Conservation (phyloP, 2,113 vertebrate genomes). For the Oncorhynchus gorbuscha region DNA sequence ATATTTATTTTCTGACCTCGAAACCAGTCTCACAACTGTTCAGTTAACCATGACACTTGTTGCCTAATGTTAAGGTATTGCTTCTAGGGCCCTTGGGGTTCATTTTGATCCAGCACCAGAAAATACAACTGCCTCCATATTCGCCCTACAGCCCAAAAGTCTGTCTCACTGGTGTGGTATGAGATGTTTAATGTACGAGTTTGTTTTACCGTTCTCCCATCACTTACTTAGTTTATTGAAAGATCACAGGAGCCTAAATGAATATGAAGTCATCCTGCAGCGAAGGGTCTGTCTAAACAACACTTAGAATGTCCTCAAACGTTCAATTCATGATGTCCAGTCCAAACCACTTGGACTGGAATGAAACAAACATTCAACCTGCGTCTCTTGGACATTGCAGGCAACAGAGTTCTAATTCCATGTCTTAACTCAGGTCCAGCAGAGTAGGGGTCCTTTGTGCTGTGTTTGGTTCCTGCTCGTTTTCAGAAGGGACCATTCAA, state of each 20-base stretch:
- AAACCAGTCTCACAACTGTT: no score
- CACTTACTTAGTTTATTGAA: constrained; percentile 10
- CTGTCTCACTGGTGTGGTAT: neutral
- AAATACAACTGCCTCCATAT: neutral
- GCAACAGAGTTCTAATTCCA: neutral
- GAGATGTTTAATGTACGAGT: neutral
- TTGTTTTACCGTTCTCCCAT: neutral
- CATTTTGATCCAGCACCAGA: neutral
- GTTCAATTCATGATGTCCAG: neutral
- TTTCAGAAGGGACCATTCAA: neutral
- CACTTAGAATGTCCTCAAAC: neutral
- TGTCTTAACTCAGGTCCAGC: neutral
- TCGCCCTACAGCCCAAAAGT: neutral
- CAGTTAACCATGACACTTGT: neutral
- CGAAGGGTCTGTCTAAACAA: constrained; percentile 1
- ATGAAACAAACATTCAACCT: neutral
- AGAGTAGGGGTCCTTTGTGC: neutral
- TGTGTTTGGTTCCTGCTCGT: neutral
- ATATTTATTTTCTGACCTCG: no score
- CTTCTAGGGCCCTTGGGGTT: neutral
- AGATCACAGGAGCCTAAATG: neutral
- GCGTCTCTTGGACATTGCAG: neutral
- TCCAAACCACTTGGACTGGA: neutral
- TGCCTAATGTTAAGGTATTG: neutral
- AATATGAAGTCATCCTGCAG: constrained; percentile 9